Conservation (phyloP, 2,113 vertebrate genomes). For the Mirza zaza region DNA sequence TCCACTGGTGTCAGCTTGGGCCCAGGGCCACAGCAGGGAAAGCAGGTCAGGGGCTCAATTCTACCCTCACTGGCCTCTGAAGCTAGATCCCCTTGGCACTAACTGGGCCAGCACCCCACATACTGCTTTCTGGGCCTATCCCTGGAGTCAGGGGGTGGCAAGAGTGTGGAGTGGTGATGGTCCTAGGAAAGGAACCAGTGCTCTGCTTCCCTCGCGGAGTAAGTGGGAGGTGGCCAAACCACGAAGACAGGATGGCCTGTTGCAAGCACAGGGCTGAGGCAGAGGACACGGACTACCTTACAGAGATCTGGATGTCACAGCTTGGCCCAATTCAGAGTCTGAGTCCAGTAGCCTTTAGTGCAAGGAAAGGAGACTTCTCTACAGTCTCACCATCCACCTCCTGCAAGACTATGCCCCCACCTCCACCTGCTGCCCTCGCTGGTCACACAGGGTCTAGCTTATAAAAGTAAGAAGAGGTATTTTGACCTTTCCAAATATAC, state of each 20-base stretch:
- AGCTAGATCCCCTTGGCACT: too few species aligned
- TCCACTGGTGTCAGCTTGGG: background rate
- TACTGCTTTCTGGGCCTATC: too few species aligned
- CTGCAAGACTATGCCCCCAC: background rate
- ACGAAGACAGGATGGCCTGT: fast-evolving
- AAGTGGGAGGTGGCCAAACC: background rate
- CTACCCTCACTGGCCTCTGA: background rate
- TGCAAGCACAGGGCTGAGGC: background rate
- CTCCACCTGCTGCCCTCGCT: background rate
- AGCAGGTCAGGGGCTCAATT: background rate
- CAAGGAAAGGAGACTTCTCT: background rate
- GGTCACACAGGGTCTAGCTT: background rate
- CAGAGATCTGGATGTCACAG: background rate
- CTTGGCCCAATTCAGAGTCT: background rate
- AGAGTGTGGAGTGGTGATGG: background rate
- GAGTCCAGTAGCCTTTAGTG: too few species aligned
- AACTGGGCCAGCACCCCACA: background rate
- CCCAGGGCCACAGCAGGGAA: too few species aligned
- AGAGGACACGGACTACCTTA: too few species aligned
- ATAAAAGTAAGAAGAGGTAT: background rate
- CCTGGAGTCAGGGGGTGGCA: background rate
- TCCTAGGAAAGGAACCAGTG: background rate
- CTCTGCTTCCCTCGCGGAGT: background rate
- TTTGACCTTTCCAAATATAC: background rate
- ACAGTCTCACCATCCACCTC: background rate